Evolutionary conservation across 2,888 invertebrate species (phyloP).

Genomic region (Eristalis arbustorum): DNA sequence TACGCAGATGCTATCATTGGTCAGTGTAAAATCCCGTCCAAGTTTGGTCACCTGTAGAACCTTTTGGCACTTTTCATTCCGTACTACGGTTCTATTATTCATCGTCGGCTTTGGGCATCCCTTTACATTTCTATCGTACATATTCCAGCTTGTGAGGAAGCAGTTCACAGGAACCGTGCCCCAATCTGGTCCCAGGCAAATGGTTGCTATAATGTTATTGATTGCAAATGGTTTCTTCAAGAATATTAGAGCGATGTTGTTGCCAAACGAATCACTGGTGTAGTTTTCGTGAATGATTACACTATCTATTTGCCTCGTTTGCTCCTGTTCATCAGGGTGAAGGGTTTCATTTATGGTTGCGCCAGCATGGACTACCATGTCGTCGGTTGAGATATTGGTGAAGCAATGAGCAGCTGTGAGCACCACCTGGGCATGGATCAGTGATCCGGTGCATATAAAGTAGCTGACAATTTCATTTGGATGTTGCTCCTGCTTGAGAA

Average conservation of each 20-base stretch:
- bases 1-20: not conserved
- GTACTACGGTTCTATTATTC: not conserved
- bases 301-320: not conserved
- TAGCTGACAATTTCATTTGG: not conserved
- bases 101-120: not conserved
- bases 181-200: not conserved
- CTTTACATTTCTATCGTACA: not conserved
- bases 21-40: not conserved
- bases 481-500: not conserved
- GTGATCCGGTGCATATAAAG: not conserved
- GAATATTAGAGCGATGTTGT: not conserved
- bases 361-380: not conserved
- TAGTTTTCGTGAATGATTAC: not conserved
- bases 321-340: not conserved
- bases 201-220: not conserved
- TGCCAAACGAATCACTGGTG: not conserved
- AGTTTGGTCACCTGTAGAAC: not conserved
- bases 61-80: not conserved
- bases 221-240: not conserved
- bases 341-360: not conserved
- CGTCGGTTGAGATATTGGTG: not conserved
- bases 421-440: not conserved
- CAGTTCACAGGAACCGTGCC: not conserved
- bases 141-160: not conserved
- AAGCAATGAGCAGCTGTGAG: not conserved